phyloP scores from a whole-genome alignment of 2,113 vertebrate species.

The Callopanchax toddi region DNA sequence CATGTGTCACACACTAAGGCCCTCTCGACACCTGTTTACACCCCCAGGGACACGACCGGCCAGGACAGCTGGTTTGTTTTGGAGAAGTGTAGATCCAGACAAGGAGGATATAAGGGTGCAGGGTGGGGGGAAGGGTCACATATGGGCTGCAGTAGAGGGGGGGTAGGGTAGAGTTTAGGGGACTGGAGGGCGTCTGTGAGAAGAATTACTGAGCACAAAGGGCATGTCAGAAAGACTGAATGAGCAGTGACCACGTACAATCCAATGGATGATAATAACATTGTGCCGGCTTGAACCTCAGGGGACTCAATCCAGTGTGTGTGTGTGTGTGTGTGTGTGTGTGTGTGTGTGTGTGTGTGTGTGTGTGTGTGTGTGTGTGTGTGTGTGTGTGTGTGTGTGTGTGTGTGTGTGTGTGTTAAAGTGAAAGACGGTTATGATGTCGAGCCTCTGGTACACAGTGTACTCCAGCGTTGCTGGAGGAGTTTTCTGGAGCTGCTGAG shows the following conservation, averaged over 20 bases:
- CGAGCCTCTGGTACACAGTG: conserved; percentile 45
- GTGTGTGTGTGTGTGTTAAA: conserved; percentile 64
- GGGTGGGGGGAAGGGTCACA: conserved; percentile 73
- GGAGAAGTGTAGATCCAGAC: conserved; percentile 63
- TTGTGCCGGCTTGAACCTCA: conserved; percentile 68
- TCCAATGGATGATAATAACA: conserved; percentile 80
- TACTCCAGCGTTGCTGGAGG: conserved; percentile 45
- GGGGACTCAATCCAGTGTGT: conserved; percentile 50
- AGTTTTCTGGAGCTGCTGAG: conserved; percentile 57
- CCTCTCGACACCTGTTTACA: conserved; percentile 77
- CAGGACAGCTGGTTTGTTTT: conserved; percentile 80
- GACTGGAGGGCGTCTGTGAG: conserved; percentile 46
- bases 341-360: conserved; percentile 16
- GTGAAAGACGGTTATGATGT: conserved; percentile 24
- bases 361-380: neutral
- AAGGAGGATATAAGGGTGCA: conserved; percentile 57
- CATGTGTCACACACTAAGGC: conserved; percentile 69
- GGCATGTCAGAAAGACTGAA: conserved; percentile 69
- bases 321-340: conserved; percentile 27
- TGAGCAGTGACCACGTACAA: conserved; percentile 73
- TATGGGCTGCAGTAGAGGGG: conserved; percentile 70
- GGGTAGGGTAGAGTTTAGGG: conserved; percentile 36
- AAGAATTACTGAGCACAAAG: conserved; percentile 80
- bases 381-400: too few species aligned
- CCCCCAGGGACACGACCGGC: conserved; percentile 68